Conservation (phyloP, 1,140 invertebrate genomes). For the Drosophila tristis region DNA sequence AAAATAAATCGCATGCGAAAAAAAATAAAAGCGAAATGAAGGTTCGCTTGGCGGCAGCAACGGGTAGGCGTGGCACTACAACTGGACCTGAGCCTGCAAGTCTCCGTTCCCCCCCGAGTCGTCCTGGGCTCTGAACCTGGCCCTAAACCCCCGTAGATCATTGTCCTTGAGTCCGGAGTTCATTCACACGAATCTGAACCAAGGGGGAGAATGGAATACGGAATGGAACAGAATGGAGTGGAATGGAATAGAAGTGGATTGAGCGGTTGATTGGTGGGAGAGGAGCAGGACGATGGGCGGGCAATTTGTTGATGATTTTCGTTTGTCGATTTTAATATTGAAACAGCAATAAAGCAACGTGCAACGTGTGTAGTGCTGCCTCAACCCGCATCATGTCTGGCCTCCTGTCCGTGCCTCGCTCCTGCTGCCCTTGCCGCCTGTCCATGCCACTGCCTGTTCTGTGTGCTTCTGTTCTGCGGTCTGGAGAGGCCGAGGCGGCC, state of each 20-base stretch:
- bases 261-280: neutral
- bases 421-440: no score
- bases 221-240: slow-evolving; percentile 8
- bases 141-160: slow-evolving; percentile 66
- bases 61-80: slow-evolving; percentile 42
- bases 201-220: neutral
- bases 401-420: slow-evolving; percentile 13
- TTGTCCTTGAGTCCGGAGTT: slow-evolving; percentile 77
- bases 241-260: neutral
- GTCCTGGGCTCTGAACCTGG: slow-evolving; percentile 23
- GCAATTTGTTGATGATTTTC: slow-evolving; percentile 56
- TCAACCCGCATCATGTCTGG: slow-evolving; percentile 6
- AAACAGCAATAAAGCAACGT: slow-evolving; percentile 33
- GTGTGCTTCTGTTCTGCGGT: slow-evolving; percentile 7
- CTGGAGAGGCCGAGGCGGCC: neutral
- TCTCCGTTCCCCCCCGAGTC: neutral
- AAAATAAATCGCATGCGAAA: slow-evolving; percentile 68
- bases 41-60: neutral
- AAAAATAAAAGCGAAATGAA: slow-evolving; percentile 46
- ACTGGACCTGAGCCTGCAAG: slow-evolving; percentile 18
- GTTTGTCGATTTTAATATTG: slow-evolving; percentile 73
- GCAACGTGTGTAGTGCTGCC: slow-evolving; percentile 31
- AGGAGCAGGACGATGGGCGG: slow-evolving; percentile 3
- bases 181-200: slow-evolving; percentile 61
- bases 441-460: neutral